These are phyloP conservation scores for Xylocopa sonorina DNA, from an alignment of 1,140 invertebrate species.

Conservation along the genomic window DNA sequence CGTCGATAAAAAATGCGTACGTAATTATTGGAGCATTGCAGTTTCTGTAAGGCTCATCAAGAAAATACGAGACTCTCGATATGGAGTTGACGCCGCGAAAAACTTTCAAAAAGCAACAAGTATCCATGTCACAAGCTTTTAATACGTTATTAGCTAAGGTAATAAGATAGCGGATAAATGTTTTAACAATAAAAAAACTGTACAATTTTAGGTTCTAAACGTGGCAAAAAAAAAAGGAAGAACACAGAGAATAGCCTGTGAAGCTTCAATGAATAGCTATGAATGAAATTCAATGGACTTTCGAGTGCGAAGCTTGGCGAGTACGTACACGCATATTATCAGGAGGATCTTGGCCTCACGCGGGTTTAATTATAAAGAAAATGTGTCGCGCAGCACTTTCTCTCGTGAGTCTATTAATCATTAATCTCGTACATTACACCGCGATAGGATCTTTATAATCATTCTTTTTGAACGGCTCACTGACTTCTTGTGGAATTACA, in stretches of 20 bases:
- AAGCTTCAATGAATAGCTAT: neutral
- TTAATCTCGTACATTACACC: neutral
- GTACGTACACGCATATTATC: constrained; percentile 10
- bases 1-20: no score
- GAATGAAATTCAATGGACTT: constrained; percentile 28
- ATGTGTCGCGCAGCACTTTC: constrained; percentile 54
- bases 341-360: constrained; percentile 19
- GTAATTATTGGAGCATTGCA: no score
- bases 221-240: neutral
- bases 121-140: no score
- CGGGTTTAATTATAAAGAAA: constrained; percentile 55
- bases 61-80: no score
- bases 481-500: neutral
- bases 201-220: neutral
- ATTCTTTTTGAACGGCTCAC: neutral
- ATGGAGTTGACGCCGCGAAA: no score
- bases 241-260: neutral
- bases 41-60: no score
- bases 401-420: constrained; percentile 1
- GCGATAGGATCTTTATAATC: neutral
- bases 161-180: no score
- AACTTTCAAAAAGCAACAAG: no score
- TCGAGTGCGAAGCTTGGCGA: neutral
- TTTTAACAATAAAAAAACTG: no score
- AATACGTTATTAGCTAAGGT: no score